Percentiles rank a stretch among this genome's conserved stretches.
phyloP scores from a whole-genome alignment of 1,140 invertebrate species.

The Tribolium castaneum region DNA sequence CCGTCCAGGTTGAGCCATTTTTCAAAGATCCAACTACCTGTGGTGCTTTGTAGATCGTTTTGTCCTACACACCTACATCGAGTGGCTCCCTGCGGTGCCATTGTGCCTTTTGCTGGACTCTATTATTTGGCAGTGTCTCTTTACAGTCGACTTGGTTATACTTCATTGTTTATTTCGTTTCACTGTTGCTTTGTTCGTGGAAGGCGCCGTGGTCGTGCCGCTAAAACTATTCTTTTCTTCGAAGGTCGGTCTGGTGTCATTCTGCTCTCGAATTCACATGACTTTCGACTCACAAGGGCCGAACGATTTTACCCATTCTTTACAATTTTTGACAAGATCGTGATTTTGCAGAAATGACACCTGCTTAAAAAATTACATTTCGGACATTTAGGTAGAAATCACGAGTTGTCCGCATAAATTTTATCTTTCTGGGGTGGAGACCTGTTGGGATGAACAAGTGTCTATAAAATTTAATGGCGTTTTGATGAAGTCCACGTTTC shows the following conservation, averaged over 20 bases:
- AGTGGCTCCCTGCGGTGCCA: conserved; percentile 43
- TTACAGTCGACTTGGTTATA: conserved; percentile 43
- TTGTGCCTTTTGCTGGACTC: conserved; percentile 37
- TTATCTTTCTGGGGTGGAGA: not conserved
- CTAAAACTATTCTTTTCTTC: conserved; percentile 1
- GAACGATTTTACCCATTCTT: not conserved
- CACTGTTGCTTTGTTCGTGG: conserved; percentile 34
- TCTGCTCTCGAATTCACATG: not conserved
- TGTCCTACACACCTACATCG: conserved; percentile 41
- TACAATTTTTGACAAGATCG: not conserved
- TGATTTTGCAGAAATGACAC: not conserved
- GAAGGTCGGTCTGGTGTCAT: conserved; percentile 1
- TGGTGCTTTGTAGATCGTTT: conserved; percentile 33
- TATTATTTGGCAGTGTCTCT: conserved; percentile 44
- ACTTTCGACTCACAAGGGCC: not conserved
- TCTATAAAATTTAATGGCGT: not conserved
- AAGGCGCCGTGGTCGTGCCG: conserved; percentile 18
- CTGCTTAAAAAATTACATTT: not conserved
- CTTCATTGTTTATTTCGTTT: conserved; percentile 43
- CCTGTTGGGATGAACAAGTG: not conserved
- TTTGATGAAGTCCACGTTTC: not conserved
- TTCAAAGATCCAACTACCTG: conserved; percentile 41
- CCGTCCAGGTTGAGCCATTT: not conserved
- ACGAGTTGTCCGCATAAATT: not conserved
- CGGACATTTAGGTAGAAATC: not conserved